Evolutionary conservation across 2,888 invertebrate genomes (phyloP).

Genomic region (Phrixothrix hirtus): DNA sequence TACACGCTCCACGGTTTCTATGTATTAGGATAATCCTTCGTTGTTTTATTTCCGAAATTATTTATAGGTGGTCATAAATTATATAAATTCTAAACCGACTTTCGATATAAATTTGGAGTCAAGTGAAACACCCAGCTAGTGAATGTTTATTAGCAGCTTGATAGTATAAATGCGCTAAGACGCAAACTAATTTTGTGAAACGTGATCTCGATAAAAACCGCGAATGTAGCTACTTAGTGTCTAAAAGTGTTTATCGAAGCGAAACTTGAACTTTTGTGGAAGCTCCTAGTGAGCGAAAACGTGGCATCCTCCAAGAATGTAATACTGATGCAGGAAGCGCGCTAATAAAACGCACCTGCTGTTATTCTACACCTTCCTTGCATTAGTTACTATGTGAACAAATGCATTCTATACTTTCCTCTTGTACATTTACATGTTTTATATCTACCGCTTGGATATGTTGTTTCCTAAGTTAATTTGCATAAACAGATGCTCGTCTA

Average conservation of each 20-base stretch:
- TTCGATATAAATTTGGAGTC: no score
- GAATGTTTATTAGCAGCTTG: neutral
- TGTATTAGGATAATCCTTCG: no score
- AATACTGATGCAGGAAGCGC: conserved; percentile 22
- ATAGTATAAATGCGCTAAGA: neutral
- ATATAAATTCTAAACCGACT: neutral
- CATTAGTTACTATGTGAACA: conserved; percentile 15
- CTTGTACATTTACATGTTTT: conserved; percentile 22
- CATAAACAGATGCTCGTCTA: conserved; percentile 6
- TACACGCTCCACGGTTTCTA: no score
- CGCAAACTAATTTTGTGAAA: conserved; percentile 22
- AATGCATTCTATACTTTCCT: conserved; percentile 13
- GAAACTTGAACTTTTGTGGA: conserved; percentile 21
- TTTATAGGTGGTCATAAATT: neutral
- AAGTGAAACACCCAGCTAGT: neutral
- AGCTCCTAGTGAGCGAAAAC: conserved; percentile 17
- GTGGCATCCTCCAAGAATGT: conserved; percentile 16
- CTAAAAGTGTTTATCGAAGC: conserved; percentile 25
- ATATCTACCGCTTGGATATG: conserved; percentile 13
- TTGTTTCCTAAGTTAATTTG: conserved; percentile 9
- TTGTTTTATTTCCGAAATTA: no score
- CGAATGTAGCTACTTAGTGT: conserved; percentile 21
- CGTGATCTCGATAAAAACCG: conserved; percentile 21
- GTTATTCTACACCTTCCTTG: conserved; percentile 23
- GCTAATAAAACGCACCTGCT: conserved; percentile 29